Conservation (phyloP, 2,113 vertebrate species). For the Puntigrus tetrazona region DNA sequence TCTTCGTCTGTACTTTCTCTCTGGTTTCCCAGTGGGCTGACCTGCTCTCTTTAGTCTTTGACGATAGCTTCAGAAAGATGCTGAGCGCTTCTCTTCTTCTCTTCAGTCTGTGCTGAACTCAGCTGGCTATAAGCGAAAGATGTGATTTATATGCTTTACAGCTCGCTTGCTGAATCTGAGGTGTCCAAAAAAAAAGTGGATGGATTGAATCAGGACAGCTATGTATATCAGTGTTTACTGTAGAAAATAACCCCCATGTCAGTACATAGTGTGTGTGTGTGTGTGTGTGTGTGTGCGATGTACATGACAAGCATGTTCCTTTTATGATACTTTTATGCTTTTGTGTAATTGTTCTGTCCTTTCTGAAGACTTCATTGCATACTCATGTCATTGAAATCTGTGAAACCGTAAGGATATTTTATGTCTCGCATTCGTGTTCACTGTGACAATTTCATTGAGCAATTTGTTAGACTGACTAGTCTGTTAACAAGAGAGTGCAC, state of each 20-base stretch:
- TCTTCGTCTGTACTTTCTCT: background rate
- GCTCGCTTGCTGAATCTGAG: background rate
- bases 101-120: background rate
- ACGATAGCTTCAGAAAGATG: slow-evolving; percentile 7
- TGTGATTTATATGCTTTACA: background rate
- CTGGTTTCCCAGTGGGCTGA: background rate
- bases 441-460: background rate
- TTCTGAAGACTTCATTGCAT: background rate
- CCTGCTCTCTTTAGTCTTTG: background rate
- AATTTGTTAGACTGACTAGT: background rate
- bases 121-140: slow-evolving; percentile 3
- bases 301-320: background rate
- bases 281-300: background rate
- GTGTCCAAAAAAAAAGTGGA: background rate
- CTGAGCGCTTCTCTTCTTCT: slow-evolving; percentile 24
- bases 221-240: background rate
- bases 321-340: background rate
- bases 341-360: background rate
- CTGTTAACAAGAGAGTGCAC: too few species aligned
- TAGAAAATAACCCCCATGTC: background rate
- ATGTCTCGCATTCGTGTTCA: background rate
- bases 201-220: background rate
- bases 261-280: too few species aligned
- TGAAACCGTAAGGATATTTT: background rate
- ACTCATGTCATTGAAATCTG: background rate